Evolutionary conservation across 2,797 vertebrate species (phyloP).

Genomic region (Malacoraja senta): DNA sequence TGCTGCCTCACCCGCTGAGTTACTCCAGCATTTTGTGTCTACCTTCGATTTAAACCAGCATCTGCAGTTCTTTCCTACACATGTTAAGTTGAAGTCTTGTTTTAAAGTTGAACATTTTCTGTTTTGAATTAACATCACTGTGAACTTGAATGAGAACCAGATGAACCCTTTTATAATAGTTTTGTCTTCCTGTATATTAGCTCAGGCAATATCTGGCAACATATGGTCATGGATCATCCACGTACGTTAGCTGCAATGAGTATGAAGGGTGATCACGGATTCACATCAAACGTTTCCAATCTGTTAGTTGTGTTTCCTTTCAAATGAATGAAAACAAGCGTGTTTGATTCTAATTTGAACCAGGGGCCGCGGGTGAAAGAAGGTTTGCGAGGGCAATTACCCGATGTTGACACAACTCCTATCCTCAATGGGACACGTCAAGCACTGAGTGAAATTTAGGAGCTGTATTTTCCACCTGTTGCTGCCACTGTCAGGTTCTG

Average conservation of each 20-base stretch:
- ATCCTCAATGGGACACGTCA: background rate
- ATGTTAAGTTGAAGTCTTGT: background rate
- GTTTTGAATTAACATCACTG: slow-evolving; percentile 12
- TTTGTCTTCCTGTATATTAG: slow-evolving; percentile 11
- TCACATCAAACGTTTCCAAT: background rate
- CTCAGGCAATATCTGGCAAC: background rate
- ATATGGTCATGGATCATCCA: background rate
- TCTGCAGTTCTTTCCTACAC: too few relatives aligned
- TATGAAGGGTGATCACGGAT: background rate
- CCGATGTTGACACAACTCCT: background rate
- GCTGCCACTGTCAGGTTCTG: background rate
- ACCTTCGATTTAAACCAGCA: too few relatives aligned
- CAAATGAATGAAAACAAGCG: background rate
- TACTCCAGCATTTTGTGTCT: too few relatives aligned
- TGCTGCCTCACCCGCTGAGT: too few relatives aligned
- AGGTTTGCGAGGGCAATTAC: background rate
- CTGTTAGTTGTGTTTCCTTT: slow-evolving; percentile 2
- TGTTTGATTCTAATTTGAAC: background rate
- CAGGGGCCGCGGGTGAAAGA: background rate
- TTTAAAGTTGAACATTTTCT: slow-evolving; percentile 11
- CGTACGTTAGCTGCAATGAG: background rate
- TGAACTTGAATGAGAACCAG: background rate
- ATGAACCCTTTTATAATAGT: background rate
- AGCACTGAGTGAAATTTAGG: background rate
- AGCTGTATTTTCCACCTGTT: background rate